A percentile compares a stretch with the other conserved stretches of the same genome.
These are phyloP conservation scores for Geotrypetes seraphini DNA, from an alignment of 2,797 vertebrate species.

Conservation along the genomic window DNA sequence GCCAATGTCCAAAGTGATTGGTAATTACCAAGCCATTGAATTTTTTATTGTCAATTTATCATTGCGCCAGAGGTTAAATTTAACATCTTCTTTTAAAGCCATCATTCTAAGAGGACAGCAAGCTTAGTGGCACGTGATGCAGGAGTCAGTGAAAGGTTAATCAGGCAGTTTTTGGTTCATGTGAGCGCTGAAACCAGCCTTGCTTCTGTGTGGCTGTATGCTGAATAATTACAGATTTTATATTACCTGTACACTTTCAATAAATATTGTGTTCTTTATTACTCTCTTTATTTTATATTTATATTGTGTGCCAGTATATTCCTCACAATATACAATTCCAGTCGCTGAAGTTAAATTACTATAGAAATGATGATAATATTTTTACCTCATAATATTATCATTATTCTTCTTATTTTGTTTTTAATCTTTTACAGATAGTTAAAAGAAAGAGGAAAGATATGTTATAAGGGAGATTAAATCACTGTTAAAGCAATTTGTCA, in stretches of 20 bases:
- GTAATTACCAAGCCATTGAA: conserved; percentile 98
- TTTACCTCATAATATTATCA: too few species aligned
- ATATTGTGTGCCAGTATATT: too few species aligned
- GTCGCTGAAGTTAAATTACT: too few species aligned
- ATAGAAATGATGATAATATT: too few species aligned
- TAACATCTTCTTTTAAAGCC: conserved; percentile 85
- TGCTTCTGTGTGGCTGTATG: conserved; percentile 29
- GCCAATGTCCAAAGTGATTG: conserved; percentile 93
- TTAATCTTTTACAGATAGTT: too few species aligned
- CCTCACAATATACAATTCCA: too few species aligned
- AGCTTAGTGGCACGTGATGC: conserved; percentile 61
- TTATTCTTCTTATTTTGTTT: too few species aligned
- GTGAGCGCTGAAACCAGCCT: conserved; percentile 66
- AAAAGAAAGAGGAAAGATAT: too few species aligned
- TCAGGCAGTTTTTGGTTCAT: conserved; percentile 83
- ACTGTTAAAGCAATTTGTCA: too few species aligned
- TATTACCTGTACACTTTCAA: conserved; percentile 27
- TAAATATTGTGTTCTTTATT: conserved; percentile 13
- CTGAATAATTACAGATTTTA: conserved; percentile 31
- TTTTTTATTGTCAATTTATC: conserved; percentile 99
- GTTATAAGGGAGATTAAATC: too few species aligned
- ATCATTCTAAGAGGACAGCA: conserved; percentile 73
- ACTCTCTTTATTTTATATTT: neutral
- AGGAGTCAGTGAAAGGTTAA: conserved; percentile 95
- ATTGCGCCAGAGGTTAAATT: conserved; percentile 92